Evolutionary conservation across 2,797 vertebrate genomes (phyloP).

Genomic region (Gobio occitaniae): DNA sequence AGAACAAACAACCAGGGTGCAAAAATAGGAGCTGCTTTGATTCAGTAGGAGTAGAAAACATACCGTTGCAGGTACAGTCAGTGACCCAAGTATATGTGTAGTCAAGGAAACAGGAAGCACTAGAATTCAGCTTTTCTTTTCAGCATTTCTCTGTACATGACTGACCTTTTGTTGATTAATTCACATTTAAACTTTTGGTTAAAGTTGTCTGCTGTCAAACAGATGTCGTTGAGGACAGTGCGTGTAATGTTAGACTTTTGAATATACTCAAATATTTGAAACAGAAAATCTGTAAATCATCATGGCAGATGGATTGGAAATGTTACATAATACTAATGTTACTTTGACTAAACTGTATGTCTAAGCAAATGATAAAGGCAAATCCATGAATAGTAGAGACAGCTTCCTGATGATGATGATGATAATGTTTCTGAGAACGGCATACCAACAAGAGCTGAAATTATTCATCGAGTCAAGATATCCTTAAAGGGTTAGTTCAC

Average conservation of each 20-base stretch:
- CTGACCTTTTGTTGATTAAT: conserved; percentile 63
- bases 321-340: neutral
- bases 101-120: conserved; percentile 47
- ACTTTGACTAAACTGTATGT: neutral
- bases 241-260: neutral
- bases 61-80: conserved; percentile 11
- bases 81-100: conserved; percentile 24
- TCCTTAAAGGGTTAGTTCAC: neutral
- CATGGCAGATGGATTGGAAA: neutral
- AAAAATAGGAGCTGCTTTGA: conserved; percentile 1
- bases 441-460: neutral
- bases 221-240: neutral
- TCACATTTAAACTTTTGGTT: conserved; percentile 50
- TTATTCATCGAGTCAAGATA: conserved; percentile 9
- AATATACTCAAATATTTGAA: neutral
- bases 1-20: neutral
- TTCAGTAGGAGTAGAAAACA: conserved; percentile 11
- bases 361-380: conserved; percentile 38
- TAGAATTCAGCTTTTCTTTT: conserved; percentile 12
- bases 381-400: conserved; percentile 15
- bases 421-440: neutral
- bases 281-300: neutral
- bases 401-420: conserved; percentile 6
- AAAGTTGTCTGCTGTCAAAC: neutral
- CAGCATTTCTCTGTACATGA: conserved; percentile 40